phyloP scores from a whole-genome alignment of 2,888 invertebrate genomes.

The Megastigmus dorsalis region DNA sequence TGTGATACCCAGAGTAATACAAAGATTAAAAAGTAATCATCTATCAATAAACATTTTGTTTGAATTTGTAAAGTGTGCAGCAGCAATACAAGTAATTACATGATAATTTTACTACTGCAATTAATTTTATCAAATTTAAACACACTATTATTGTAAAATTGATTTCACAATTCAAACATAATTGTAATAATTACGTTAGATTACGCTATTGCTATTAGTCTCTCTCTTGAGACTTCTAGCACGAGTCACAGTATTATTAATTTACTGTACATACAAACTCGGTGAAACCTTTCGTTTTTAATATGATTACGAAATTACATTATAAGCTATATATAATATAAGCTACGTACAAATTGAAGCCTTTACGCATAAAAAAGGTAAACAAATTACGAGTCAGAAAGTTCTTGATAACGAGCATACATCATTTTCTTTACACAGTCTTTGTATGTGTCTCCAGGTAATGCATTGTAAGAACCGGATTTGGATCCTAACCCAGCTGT shows the following conservation, averaged over 20 bases:
- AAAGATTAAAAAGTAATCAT: slow-evolving; percentile 26
- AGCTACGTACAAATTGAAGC: slow-evolving; percentile 45
- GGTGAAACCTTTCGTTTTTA: slow-evolving; percentile 17
- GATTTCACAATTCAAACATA: slow-evolving; percentile 7
- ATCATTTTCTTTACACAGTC: slow-evolving; percentile 93
- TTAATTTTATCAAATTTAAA: slow-evolving; percentile 13
- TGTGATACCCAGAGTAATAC: slow-evolving; percentile 23
- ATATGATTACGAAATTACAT: slow-evolving; percentile 35
- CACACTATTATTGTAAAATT: neutral
- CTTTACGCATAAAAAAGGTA: slow-evolving; percentile 31
- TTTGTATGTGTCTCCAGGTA: slow-evolving; percentile 90
- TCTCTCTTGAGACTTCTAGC: slow-evolving; percentile 1
- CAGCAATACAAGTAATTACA: slow-evolving; percentile 36
- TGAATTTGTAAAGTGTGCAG: slow-evolving; percentile 12
- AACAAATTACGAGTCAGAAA: slow-evolving; percentile 77
- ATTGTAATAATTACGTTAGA: neutral
- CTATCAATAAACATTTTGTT: slow-evolving; percentile 1
- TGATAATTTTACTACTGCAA: neutral
- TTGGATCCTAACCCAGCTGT: slow-evolving; percentile 93
- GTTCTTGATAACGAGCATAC: slow-evolving; percentile 90
- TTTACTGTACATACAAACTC: slow-evolving; percentile 49
- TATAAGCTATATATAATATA: slow-evolving; percentile 31
- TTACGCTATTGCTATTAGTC: slow-evolving; percentile 17
- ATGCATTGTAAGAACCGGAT: slow-evolving; percentile 84
- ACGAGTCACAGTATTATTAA: slow-evolving; percentile 33